A percentile compares a stretch with the other conserved stretches of the same genome.
Conservation (phyloP, 53 echinoderm and acorn worm species). For the Apostichopus leukothele region DNA sequence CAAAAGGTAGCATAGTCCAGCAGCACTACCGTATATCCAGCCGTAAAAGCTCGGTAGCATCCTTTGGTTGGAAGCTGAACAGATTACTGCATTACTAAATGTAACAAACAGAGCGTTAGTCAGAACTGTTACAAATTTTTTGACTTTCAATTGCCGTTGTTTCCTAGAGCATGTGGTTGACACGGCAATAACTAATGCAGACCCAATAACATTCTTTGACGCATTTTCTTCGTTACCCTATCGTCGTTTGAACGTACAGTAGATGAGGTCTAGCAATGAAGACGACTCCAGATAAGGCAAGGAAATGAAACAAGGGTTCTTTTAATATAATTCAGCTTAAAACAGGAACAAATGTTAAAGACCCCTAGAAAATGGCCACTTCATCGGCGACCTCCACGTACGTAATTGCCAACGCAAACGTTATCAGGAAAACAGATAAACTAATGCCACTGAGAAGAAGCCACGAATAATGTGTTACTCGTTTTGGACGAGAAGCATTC, state of each 20-base stretch:
- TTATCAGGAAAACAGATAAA: background rate
- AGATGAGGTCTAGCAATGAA: constrained; percentile 22
- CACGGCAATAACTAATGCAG: background rate
- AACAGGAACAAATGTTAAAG: background rate
- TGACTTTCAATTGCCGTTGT: background rate
- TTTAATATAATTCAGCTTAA: constrained; percentile 11
- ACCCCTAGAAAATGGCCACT: background rate
- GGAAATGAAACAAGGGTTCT: background rate
- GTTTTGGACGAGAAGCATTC: background rate
- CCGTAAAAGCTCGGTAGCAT: background rate
- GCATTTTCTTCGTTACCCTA: background rate
- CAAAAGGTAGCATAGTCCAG: background rate
- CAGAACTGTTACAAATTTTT: background rate
- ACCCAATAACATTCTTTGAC: background rate
- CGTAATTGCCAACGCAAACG: background rate
- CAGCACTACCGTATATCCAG: background rate
- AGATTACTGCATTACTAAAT: background rate
- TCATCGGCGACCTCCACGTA: constrained; percentile 1
- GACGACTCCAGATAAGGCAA: constrained; percentile 1
- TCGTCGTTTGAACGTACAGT: background rate
- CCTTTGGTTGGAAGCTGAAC: background rate
- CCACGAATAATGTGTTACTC: background rate
- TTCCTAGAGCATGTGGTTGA: background rate
- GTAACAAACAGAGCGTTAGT: background rate
- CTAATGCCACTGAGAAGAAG: constrained; percentile 2